Evolutionary conservation across 2,888 invertebrate genomes (phyloP), one percentile per base, ranked within the genome.

Genomic region (Acrobasis consociella): DNA sequence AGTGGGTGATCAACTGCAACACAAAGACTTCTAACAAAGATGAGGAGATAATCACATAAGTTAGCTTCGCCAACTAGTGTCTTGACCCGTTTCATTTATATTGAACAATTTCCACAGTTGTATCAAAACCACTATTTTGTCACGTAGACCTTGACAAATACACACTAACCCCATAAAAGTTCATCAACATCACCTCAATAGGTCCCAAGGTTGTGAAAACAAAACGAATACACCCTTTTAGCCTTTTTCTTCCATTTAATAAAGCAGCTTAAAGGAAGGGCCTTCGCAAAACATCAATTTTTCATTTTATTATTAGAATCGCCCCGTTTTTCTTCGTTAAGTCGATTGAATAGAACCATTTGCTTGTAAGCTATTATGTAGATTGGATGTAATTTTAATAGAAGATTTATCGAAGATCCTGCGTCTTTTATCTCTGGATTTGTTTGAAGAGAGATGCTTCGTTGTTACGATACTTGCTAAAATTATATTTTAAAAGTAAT

Each of bases 261-360:
- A 72, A 76, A 74, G 68, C 72, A 62, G 72, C 71, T 73, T 72
- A 72, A 58, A 64, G 69, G 61, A 70, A 73, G 72, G 72, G 72
- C 69, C 50, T 65, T 56, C 42, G 56, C 42, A 71, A 73, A 75
- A 72, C 75, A 73, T 72, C 69, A 74, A 72, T 75, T 75, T 74
- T 74, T 72, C 72, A 71, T 65, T 69, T 72, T 74, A 74, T 72
- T 74, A 72, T 71, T 68, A 65, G 64, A 67, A 56, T 56, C 56
- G 56, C 46, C 61, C 65, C 66, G 66, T 67, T 67, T 72, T 69
- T 68, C 65, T 64, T 38, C 60, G 64, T 56, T 64, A 66, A 62
- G 42, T 42, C 65, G 69, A 71, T 71, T 69, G 68, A 69, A 70
- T 65, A 65, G 65, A 56, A 56, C 56, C 56, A 56, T 56, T 56